These are phyloP conservation scores for Acrocephalus arundinaceus DNA, from an alignment of 2,113 vertebrate species.

Conservation along the genomic window DNA sequence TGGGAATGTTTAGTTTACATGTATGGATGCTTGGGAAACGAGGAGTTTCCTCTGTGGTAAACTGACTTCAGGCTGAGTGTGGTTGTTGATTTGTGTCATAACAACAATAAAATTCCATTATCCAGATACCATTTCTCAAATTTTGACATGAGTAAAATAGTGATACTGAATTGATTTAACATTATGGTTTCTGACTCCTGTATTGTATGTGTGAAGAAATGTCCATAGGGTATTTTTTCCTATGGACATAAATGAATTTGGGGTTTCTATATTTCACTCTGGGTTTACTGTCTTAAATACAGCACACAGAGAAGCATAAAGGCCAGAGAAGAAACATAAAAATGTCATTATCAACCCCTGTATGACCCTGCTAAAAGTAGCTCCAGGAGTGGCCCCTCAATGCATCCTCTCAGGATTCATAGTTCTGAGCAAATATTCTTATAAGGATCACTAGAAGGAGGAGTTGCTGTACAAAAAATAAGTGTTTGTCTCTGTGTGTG, in stretches of 20 bases:
- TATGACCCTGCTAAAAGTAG: neutral
- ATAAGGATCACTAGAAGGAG: neutral
- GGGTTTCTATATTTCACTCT: neutral
- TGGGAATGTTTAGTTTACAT: slow-evolving; percentile 14
- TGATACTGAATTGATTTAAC: neutral
- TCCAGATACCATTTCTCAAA: neutral
- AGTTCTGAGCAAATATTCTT: neutral
- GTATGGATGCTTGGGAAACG: neutral
- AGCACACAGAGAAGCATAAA: neutral
- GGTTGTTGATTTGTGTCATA: slow-evolving; percentile 16
- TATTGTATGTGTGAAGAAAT: neutral
- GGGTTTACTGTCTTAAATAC: neutral
- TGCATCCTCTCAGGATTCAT: neutral
- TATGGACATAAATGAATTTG: neutral
- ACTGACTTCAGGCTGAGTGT: neutral
- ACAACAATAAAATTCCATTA: neutral
- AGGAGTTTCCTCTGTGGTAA: slow-evolving; percentile 18
- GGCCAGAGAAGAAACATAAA: neutral
- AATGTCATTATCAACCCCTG: neutral
- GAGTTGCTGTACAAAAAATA: neutral
- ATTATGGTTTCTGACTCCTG: neutral
- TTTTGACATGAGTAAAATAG: neutral
- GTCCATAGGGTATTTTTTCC: neutral
- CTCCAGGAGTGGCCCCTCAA: neutral
- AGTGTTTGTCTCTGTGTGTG: neutral